These are phyloP conservation scores for Vanessa tameamea DNA, from an alignment of 1,140 invertebrate species.

Conservation along the genomic window DNA sequence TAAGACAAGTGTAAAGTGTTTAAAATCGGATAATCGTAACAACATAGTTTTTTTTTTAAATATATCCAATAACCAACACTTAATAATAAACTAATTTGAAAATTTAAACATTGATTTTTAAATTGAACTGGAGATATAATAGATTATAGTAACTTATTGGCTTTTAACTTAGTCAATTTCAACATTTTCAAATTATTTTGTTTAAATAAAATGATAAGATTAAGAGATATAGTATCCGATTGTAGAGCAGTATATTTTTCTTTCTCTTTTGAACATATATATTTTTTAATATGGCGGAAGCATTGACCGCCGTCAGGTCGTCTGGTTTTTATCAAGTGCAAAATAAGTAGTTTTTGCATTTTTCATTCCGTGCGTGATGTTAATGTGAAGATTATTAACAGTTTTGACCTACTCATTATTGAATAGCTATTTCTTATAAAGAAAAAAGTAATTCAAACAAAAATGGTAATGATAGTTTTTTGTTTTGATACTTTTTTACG, in stretches of 20 bases:
- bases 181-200: too few relatives aligned
- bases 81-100: too few relatives aligned
- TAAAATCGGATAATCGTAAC: not conserved
- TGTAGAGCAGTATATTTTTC: conserved; percentile 48
- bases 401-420: conserved; percentile 1
- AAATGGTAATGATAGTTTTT: conserved; percentile 81
- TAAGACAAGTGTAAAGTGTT: too few relatives aligned
- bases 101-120: too few relatives aligned
- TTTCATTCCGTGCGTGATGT: conserved; percentile 47
- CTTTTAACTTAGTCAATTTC: too few relatives aligned
- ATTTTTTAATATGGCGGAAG: conserved; percentile 81
- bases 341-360: conserved; percentile 56
- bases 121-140: too few relatives aligned
- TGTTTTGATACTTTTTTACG: conserved; percentile 80
- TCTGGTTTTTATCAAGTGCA: conserved; percentile 65
- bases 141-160: too few relatives aligned
- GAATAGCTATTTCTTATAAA: conserved; percentile 25
- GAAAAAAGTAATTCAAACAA: conserved; percentile 50
- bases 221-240: conserved; percentile 39
- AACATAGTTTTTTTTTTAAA: not conserved
- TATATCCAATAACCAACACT: not conserved
- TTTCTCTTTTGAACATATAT: conserved; percentile 60
- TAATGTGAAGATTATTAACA: conserved; percentile 40
- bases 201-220: too few relatives aligned
- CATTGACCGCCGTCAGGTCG: conserved; percentile 76